Conservation (phyloP, 2,888 invertebrate species). For the Brassicogethes aeneus region DNA sequence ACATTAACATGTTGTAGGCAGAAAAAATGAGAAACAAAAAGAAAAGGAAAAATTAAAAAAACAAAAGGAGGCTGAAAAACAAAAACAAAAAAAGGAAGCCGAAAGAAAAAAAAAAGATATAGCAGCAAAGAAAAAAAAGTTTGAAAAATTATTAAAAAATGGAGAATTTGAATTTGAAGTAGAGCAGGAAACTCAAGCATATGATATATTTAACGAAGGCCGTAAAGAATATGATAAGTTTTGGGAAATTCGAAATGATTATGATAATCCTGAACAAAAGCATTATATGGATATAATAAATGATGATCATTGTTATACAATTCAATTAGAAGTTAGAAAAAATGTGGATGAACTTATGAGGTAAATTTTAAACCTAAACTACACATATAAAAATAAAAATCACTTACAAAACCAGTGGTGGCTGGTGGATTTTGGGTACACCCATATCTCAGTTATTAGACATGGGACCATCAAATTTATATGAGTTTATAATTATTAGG, state of each 20-base stretch:
- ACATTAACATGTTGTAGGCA: no score
- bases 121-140: slow-evolving; percentile 22
- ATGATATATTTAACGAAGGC: slow-evolving; percentile 37
- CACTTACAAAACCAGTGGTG: no score
- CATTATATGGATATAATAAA: slow-evolving; percentile 57
- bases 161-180: slow-evolving; percentile 26
- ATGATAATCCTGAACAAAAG: slow-evolving; percentile 50
- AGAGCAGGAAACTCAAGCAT: slow-evolving; percentile 31
- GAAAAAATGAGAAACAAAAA: slow-evolving; percentile 25
- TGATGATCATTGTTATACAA: slow-evolving; percentile 53
- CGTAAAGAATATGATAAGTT: slow-evolving; percentile 42
- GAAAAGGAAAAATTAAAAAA: slow-evolving; percentile 22
- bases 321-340: slow-evolving; percentile 56
- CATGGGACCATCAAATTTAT: no score
- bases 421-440: no score
- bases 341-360: slow-evolving; percentile 62
- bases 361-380: background rate
- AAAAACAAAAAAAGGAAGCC: slow-evolving; percentile 24
- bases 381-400: no score
- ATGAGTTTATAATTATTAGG: no score
- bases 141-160: slow-evolving; percentile 24
- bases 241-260: slow-evolving; percentile 43
- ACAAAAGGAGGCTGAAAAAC: slow-evolving; percentile 24
- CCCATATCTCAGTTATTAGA: no score
- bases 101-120: slow-evolving; percentile 42